Conservation (phyloP, 2,797 vertebrate species). For the Thamnophis elegans region DNA sequence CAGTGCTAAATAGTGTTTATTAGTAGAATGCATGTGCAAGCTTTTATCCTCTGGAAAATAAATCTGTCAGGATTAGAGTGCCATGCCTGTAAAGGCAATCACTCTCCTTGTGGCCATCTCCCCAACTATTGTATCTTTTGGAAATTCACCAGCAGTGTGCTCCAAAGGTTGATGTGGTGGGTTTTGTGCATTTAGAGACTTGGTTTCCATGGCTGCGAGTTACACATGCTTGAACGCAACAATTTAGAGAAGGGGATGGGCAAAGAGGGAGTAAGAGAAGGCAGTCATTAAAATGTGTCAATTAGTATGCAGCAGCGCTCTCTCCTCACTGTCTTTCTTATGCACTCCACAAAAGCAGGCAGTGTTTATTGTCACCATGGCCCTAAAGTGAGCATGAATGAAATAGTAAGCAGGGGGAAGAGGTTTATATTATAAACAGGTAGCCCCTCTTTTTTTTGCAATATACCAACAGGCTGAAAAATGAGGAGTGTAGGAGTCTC, state of each 20-base stretch:
- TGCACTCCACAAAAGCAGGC: slow-evolving; percentile 28
- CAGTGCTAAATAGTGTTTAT: background rate
- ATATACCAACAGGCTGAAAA: background rate
- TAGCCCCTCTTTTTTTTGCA: background rate
- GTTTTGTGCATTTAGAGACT: slow-evolving; percentile 66
- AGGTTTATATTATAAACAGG: background rate
- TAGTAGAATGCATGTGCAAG: background rate
- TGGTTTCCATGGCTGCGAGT: slow-evolving; percentile 83
- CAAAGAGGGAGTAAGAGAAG: slow-evolving; percentile 57
- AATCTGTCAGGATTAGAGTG: background rate
- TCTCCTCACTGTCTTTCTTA: slow-evolving; percentile 51
- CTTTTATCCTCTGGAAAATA: background rate
- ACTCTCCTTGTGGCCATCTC: background rate
- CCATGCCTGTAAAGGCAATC: background rate
- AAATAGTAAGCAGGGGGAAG: background rate
- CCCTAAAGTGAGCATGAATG: background rate
- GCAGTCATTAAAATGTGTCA: slow-evolving; percentile 85
- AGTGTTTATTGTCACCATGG: background rate
- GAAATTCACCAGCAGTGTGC: slow-evolving; percentile 59
- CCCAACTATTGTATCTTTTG: slow-evolving; percentile 49
- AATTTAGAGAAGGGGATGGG: slow-evolving; percentile 63
- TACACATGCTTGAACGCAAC: slow-evolving; percentile 72
- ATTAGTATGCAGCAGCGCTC: slow-evolving; percentile 86
- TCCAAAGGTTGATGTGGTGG: slow-evolving; percentile 60
- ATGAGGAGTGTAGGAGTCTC: background rate